Percentiles rank a stretch among this genome's conserved stretches.
Conservation (phyloP, 2,113 vertebrate species). For the Lagenorhynchus albirostris region DNA sequence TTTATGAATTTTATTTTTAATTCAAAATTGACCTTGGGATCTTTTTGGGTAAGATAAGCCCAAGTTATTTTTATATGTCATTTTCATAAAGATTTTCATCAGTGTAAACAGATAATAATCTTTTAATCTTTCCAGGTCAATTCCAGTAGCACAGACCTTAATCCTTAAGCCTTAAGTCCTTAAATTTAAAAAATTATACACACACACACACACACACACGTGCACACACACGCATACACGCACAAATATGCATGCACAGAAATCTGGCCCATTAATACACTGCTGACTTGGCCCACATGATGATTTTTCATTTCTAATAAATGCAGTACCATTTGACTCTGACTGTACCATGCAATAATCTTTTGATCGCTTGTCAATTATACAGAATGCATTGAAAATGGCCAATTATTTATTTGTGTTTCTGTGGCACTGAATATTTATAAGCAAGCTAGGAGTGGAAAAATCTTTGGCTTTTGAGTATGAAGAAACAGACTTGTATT, state of each 20-base stretch:
- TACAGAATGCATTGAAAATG: background rate
- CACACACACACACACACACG: background rate
- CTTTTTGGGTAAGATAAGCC: background rate
- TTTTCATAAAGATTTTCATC: slow-evolving; percentile 60
- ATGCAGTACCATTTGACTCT: background rate
- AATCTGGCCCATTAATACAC: background rate
- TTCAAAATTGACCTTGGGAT: slow-evolving; percentile 40
- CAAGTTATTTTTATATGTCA: slow-evolving; percentile 44
- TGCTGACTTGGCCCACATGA: background rate
- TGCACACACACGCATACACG: background rate
- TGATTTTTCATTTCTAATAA: background rate
- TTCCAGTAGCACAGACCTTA: background rate
- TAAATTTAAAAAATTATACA: background rate
- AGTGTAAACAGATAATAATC: background rate
- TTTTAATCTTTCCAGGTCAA: slow-evolving; percentile 22
- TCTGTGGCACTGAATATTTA: slow-evolving; percentile 44
- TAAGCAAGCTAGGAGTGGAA: background rate
- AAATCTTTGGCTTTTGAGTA: slow-evolving; percentile 7
- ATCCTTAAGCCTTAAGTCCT: background rate
- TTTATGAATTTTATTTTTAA: slow-evolving; percentile 49
- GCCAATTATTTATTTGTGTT: slow-evolving; percentile 38
- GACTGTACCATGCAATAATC: background rate
- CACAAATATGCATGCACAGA: background rate
- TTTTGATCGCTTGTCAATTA: slow-evolving; percentile 49
- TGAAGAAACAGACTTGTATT: slow-evolving; percentile 7